Conservation (phyloP, 2,797 vertebrate species). For the Rhabdophis nuchalis region DNA sequence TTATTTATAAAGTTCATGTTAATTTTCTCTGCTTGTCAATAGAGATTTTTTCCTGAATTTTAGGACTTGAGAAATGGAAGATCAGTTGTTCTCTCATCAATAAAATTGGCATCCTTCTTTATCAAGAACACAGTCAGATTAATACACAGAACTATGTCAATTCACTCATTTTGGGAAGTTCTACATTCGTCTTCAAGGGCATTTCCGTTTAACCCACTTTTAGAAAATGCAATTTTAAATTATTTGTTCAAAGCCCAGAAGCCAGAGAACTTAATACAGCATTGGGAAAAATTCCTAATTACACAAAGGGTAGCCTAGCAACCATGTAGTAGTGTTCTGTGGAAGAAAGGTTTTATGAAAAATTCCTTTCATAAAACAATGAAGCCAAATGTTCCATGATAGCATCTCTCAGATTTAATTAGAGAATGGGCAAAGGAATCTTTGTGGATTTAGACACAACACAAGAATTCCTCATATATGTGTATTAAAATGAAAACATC, state of each 20-base stretch:
- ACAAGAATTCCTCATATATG: neutral
- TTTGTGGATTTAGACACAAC: neutral
- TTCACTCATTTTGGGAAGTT: neutral
- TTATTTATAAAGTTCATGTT: neutral
- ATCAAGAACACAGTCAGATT: neutral
- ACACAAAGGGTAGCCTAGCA: neutral
- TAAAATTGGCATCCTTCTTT: neutral
- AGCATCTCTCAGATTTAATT: neutral
- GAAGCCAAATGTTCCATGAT: neutral
- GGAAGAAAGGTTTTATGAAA: neutral
- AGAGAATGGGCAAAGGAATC: neutral
- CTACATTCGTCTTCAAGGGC: neutral
- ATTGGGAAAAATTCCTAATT: neutral
- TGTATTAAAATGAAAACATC: neutral
- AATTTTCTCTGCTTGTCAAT: neutral
- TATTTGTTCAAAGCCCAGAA: neutral
- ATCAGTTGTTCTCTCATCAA: neutral
- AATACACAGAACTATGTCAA: neutral
- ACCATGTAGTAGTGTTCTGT: neutral
- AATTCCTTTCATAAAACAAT: neutral
- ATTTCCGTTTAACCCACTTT: neutral
- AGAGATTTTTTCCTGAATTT: neutral
- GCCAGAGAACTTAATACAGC: neutral
- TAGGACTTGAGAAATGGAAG: neutral
- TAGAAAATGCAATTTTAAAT: neutral